Conservation (phyloP, 2,888 invertebrate species). For the Brachypalpus laphriformis region DNA sequence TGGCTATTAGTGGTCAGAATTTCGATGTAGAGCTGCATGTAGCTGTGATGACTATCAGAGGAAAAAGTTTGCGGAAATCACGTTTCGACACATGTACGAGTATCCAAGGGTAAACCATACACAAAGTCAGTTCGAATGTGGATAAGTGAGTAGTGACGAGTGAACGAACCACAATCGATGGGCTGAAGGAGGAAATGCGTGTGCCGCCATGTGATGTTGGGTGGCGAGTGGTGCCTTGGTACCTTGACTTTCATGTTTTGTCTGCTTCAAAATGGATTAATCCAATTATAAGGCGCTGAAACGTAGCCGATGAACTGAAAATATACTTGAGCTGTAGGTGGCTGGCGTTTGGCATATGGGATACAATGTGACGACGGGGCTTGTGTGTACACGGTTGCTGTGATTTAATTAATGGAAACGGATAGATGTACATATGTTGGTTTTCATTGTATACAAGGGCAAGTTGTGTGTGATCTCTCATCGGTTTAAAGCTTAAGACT, state of each 20-base stretch:
- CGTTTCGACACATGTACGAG: slow-evolving; percentile 1
- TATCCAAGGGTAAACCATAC: slow-evolving; percentile 11
- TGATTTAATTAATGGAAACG: slow-evolving; percentile 1
- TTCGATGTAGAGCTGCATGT: too few species aligned
- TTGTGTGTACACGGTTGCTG: not conserved
- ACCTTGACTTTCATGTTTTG: slow-evolving; percentile 23
- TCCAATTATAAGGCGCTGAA: slow-evolving; percentile 13
- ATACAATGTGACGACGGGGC: not conserved
- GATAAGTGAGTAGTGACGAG: slow-evolving; percentile 1
- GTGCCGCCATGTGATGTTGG: slow-evolving; percentile 38
- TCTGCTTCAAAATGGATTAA: slow-evolving; percentile 17
- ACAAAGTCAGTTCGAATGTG: not conserved
- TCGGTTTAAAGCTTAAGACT: not conserved
- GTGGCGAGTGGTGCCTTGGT: not conserved
- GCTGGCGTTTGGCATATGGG: not conserved
- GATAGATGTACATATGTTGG: not conserved
- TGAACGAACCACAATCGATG: slow-evolving; percentile 11
- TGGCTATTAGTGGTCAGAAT: not conserved
- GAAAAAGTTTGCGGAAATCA: slow-evolving; percentile 23
- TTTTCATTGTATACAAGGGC: not conserved
- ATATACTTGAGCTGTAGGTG: not conserved
- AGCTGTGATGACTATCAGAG: not conserved
- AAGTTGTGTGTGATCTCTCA: not conserved
- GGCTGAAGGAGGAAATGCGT: slow-evolving; percentile 17
- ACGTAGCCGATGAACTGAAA: not conserved